Evolutionary conservation across 2,113 vertebrate species (phyloP).

Genomic region (Harpagus bidentatus): DNA sequence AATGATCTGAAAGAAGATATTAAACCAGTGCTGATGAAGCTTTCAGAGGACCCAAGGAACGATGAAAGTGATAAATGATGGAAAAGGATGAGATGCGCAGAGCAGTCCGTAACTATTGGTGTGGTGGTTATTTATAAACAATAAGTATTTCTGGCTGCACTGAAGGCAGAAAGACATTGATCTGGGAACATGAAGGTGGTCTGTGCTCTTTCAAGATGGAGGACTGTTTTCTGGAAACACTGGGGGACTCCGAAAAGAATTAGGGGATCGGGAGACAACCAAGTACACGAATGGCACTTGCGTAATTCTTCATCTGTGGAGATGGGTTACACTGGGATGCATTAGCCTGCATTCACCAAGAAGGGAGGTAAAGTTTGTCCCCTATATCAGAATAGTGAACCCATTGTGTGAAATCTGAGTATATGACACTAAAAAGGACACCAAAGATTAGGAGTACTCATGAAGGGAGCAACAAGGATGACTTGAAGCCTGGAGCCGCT

Average conservation of each 20-base stretch:
- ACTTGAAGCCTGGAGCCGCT: background rate
- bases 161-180: background rate
- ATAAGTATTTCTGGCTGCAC: background rate
- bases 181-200: background rate
- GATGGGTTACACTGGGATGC: background rate
- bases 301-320: background rate
- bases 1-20: conserved; percentile 8
- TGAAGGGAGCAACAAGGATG: background rate
- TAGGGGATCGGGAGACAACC: background rate
- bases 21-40: background rate
- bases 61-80: background rate
- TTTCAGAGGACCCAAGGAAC: background rate
- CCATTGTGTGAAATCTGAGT: background rate
- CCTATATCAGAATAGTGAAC: background rate
- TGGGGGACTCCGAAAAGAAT: background rate
- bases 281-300: background rate
- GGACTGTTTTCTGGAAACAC: background rate
- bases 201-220: background rate
- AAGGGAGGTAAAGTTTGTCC: background rate
- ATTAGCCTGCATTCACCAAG: background rate
- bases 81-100: background rate
- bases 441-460: background rate
- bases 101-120: background rate
- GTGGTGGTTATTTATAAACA: background rate
- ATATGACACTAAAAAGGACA: background rate